Conservation (phyloP, 2,888 invertebrate species). For the Eristalis arbustorum region DNA sequence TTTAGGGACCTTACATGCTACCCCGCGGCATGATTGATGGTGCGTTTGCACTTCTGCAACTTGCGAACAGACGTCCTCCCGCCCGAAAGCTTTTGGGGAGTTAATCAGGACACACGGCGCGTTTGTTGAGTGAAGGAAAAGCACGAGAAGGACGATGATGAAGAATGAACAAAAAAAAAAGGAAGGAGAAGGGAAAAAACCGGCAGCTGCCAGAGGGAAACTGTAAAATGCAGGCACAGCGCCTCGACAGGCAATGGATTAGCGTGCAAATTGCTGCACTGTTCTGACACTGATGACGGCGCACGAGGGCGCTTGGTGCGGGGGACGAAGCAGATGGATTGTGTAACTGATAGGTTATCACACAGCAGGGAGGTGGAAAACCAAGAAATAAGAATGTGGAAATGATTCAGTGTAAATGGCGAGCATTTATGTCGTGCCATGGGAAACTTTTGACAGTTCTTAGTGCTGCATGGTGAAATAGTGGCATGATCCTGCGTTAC, state of each 20-base stretch:
- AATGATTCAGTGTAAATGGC: slow-evolving; percentile 1
- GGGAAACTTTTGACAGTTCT: slow-evolving; percentile 37
- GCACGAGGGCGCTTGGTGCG: slow-evolving; percentile 13
- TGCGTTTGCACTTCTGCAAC: slow-evolving; percentile 61
- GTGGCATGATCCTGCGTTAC: slow-evolving; percentile 29
- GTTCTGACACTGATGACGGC: slow-evolving; percentile 61
- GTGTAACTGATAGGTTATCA: slow-evolving; percentile 67
- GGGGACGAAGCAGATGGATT: slow-evolving; percentile 41
- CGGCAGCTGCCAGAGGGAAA: slow-evolving; percentile 30
- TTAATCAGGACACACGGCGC: slow-evolving; percentile 47
- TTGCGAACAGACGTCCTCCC: slow-evolving; percentile 22
- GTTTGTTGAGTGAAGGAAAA: slow-evolving; percentile 8
- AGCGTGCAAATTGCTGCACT: slow-evolving; percentile 68
- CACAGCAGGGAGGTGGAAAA: slow-evolving; percentile 29
- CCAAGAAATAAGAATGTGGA: slow-evolving; percentile 36
- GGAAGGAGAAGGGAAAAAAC: not conserved
- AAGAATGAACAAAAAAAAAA: not conserved
- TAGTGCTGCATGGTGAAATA: not conserved
- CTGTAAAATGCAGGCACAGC: slow-evolving; percentile 51
- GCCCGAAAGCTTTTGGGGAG: slow-evolving; percentile 45
- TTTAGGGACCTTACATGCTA: slow-evolving; percentile 13
- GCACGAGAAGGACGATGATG: slow-evolving; percentile 17
- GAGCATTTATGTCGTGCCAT: slow-evolving; percentile 13
- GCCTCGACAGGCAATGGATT: slow-evolving; percentile 65
- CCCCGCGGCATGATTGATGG: slow-evolving; percentile 63